phyloP scores from a whole-genome alignment of 2,113 vertebrate species.

The Colossoma macropomum region DNA sequence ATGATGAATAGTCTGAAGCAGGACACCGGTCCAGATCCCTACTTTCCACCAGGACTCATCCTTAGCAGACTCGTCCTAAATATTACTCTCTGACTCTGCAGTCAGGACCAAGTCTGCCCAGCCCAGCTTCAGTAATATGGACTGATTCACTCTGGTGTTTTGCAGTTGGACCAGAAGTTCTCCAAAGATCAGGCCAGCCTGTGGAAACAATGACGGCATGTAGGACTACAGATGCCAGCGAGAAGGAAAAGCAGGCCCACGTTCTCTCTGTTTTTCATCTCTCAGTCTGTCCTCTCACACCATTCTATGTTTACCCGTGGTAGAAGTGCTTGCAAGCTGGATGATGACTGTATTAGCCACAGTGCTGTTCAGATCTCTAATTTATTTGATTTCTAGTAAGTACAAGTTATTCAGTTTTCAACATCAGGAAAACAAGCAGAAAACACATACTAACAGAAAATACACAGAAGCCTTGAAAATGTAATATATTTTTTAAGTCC shows the following conservation, averaged over 20 bases:
- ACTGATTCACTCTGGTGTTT: constrained; percentile 14
- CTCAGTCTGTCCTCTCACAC: constrained; percentile 50
- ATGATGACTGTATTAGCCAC: neutral
- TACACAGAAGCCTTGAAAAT: neutral
- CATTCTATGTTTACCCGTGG: constrained; percentile 5
- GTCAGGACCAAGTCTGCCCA: neutral
- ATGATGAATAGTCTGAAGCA: constrained; percentile 1
- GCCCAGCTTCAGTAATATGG: neutral
- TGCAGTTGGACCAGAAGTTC: constrained; percentile 35
- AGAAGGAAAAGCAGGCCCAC: constrained; percentile 16
- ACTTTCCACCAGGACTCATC: neutral
- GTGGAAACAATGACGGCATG: constrained; percentile 69
- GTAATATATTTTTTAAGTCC: too few species aligned
- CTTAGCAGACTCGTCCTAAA: neutral
- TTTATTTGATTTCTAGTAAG: too few species aligned
- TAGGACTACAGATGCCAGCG: constrained; percentile 52
- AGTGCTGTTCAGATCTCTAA: too few species aligned
- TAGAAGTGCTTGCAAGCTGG: neutral
- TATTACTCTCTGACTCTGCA: neutral
- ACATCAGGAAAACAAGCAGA: too few species aligned
- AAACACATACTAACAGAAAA: neutral
- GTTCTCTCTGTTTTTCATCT: neutral
- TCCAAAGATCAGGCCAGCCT: constrained; percentile 46
- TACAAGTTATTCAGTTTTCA: too few species aligned
- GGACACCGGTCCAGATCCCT: neutral